These are phyloP conservation scores for Ophion obscuratus DNA, from an alignment of 2,888 invertebrate genomes.

Conservation along the genomic window DNA sequence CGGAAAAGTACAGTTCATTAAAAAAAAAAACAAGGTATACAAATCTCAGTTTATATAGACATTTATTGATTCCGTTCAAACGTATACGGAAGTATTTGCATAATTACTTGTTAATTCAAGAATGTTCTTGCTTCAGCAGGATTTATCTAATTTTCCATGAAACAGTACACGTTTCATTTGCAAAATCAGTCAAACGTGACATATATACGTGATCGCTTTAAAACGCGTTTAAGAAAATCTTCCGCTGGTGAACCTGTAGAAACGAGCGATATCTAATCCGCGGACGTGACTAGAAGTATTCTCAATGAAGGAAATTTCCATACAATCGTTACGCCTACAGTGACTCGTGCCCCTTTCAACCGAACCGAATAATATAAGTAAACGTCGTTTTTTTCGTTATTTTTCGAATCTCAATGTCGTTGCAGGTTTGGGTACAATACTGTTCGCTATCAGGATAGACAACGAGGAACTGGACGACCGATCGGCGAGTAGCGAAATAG, in stretches of 20 bases:
- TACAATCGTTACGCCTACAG: conserved; percentile 5
- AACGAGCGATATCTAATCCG: not conserved
- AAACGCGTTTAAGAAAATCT: not conserved
- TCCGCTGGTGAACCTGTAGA: not conserved
- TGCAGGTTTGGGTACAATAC: conserved; percentile 92
- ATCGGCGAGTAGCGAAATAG: conserved; percentile 84
- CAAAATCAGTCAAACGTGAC: too few species aligned
- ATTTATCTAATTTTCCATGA: not conserved
- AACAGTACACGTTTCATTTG: too few species aligned
- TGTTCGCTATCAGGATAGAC: conserved; percentile 97
- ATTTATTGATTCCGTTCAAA: not conserved
- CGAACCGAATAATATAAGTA: not conserved
- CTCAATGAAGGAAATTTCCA: not conserved
- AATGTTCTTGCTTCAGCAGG: not conserved
- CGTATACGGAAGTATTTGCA: not conserved
- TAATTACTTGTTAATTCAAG: not conserved
- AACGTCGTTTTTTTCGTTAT: conserved; percentile 19
- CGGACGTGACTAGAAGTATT: not conserved
- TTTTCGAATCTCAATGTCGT: not conserved
- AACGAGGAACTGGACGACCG: conserved; percentile 91
- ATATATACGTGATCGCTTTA: too few species aligned
- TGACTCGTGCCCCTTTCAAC: conserved; percentile 5
- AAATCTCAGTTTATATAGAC: not conserved
- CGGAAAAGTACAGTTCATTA: too few species aligned
- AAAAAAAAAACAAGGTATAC: not conserved